Evolutionary conservation across 92 coral and sea anemone species (phyloP).

Genomic region (Phenganax subtilis): DNA sequence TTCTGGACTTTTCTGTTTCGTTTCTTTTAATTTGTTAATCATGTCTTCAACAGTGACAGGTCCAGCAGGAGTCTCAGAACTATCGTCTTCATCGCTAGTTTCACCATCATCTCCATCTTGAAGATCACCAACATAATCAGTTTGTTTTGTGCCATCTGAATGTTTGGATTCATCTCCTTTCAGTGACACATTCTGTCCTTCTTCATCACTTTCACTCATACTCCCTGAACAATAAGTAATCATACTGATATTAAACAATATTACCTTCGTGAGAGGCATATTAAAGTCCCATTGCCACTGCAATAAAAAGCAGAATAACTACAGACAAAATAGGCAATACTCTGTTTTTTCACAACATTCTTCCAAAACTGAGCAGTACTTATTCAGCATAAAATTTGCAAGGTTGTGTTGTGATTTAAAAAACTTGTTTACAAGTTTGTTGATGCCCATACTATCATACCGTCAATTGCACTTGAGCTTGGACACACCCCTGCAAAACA

Average conservation of each 20-base stretch:
- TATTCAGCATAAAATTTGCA: too few species aligned
- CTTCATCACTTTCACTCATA: constrained; percentile 83
- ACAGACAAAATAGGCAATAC: too few species aligned
- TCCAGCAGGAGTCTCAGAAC: constrained; percentile 44
- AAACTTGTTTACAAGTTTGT: too few species aligned
- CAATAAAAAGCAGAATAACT: too few species aligned
- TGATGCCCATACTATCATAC: too few species aligned
- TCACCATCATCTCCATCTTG: constrained; percentile 51
- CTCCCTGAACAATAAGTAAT: constrained; percentile 41
- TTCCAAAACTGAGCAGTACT: too few species aligned
- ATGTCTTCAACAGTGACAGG: constrained; percentile 74
- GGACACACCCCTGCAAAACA: too few species aligned
- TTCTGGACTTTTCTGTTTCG: constrained; percentile 29
- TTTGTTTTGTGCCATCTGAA: constrained; percentile 9
- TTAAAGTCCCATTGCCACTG: too few species aligned
- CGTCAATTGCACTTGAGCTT: too few species aligned
- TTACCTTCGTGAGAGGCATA: too few species aligned
- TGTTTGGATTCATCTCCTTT: neutral
- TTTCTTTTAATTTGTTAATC: constrained; percentile 65
- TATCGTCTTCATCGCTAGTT: constrained; percentile 43
- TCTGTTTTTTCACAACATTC: too few species aligned
- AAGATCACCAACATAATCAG: constrained; percentile 30
- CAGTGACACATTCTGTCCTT: constrained; percentile 42
- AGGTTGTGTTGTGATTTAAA: too few species aligned
- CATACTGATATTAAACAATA: neutral